Evolutionary conservation across 2,888 invertebrate genomes (phyloP), one percentile per base, ranked within the genome.

Genomic region (Andrena marginata): DNA sequence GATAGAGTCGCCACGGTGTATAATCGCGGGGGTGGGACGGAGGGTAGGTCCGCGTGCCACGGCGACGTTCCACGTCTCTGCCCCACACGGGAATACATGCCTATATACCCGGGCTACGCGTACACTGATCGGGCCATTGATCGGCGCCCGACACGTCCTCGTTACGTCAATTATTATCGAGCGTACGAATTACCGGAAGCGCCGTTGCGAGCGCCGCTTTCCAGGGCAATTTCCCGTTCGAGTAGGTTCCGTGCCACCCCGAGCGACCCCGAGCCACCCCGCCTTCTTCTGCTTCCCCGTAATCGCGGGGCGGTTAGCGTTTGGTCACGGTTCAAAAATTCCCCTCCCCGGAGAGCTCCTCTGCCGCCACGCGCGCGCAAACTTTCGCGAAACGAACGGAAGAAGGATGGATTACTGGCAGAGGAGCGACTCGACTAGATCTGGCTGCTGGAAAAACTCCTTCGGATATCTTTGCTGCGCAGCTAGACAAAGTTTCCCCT

Each of bases 81-180:
- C 68, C 71, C 60, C 63, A 33, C 64, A 70, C 71, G 83, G 77
- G 10, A 26, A 20, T 23, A 26, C 56, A 26, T 23, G 42, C 42
- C 42, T 42, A 85, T 79, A 75, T 35, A 64, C 48, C 26, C 31
- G 6, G 49, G 48, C 63, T 51, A 72, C 63, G 65, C 60, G 62
- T 77, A 42, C 51, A 84, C 76, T 85, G 87, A 90, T 90, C 88
- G 81, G 81, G 70, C 85, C 85, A 90, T 90, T 78, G 88, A 88
- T 90, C 87, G 88, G 54, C 56, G 64, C 54, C 73, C 70, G 70
- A 80, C 78, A 54, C 85, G 89, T 91, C 90, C 90, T 90, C 91
- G 90, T 92, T 92, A 90, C 90, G 91, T 91, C 91, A 91, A 91
- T 92, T 91, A 92, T 92, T 91, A 90, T 92, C 89, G 90, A 88